Evolutionary conservation across 2,797 vertebrate genomes (phyloP).

Genomic region (Lates japonicus): DNA sequence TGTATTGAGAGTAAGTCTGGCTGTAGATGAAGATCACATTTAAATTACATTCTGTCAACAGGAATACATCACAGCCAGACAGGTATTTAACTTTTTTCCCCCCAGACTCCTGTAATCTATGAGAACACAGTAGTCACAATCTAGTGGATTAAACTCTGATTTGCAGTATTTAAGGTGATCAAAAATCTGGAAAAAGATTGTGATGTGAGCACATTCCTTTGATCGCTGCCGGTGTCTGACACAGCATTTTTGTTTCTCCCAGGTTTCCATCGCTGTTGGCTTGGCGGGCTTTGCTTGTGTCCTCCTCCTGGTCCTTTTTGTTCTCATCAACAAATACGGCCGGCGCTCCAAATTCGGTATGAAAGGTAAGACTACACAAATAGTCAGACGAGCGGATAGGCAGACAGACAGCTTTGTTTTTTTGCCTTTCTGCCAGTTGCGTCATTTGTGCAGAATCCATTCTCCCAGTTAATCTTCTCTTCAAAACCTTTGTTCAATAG

Average conservation of each 20-base stretch:
- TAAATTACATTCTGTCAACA: constrained; percentile 44
- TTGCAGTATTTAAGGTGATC: constrained; percentile 47
- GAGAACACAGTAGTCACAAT: constrained; percentile 33
- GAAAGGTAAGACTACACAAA: constrained; percentile 91
- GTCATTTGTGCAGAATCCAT: constrained; percentile 49
- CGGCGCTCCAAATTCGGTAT: constrained; percentile 98
- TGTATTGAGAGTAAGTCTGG: constrained; percentile 25
- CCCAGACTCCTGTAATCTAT: constrained; percentile 32
- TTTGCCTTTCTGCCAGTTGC: constrained; percentile 60
- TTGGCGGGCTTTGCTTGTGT: constrained; percentile 96
- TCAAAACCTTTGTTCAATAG: constrained; percentile 48
- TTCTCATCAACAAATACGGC: constrained; percentile 99
- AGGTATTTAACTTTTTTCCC: constrained; percentile 32
- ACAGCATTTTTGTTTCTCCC: constrained; percentile 32
- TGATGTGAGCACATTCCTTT: constrained; percentile 23
- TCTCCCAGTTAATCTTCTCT: constrained; percentile 45
- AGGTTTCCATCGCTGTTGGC: constrained; percentile 97
- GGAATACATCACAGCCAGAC: constrained; percentile 31
- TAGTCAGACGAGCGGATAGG: constrained; percentile 25
- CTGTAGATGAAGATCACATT: constrained; percentile 43
- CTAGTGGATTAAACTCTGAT: constrained; percentile 43
- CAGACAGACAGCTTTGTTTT: constrained; percentile 49
- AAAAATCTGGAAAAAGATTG: constrained; percentile 39
- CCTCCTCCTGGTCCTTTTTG: constrained; percentile 95
- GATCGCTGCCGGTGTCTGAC: constrained; percentile 43